A percentile compares a stretch with the other conserved stretches of the same genome.
These are phyloP conservation scores for Steinernema carpocapsae DNA, from an alignment of 2,888 invertebrate species.

Conservation along the genomic window DNA sequence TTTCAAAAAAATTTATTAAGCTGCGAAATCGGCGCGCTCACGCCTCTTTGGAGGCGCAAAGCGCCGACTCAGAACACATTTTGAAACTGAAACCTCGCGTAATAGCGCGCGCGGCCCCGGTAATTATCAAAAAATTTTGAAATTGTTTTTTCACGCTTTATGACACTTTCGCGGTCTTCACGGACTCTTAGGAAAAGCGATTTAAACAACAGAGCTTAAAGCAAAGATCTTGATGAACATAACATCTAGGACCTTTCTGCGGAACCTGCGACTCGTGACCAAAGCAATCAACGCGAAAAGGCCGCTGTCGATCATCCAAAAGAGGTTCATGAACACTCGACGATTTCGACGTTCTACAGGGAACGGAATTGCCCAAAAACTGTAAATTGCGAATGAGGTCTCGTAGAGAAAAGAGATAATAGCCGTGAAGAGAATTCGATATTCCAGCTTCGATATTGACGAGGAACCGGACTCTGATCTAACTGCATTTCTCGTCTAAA, in stretches of 20 bases:
- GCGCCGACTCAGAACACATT: too few species aligned
- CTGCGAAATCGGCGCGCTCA: too few species aligned
- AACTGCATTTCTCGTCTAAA: background rate
- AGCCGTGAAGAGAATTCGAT: background rate
- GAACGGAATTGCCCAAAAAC: constrained; percentile 3
- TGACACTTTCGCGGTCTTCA: too few species aligned
- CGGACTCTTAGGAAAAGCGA: too few species aligned
- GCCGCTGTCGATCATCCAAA: constrained; percentile 11
- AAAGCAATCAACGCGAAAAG: background rate
- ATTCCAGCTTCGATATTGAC: background rate
- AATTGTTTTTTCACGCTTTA: too few species aligned
- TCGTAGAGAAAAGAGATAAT: constrained; percentile 7
- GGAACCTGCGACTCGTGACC: background rate
- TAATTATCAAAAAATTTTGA: too few species aligned
- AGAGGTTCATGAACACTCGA: background rate
- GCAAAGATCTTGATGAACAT: background rate
- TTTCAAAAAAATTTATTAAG: too few species aligned
- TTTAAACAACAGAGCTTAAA: background rate
- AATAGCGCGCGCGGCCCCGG: too few species aligned
- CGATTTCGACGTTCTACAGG: background rate
- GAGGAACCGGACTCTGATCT: too few species aligned
- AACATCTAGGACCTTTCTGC: background rate
- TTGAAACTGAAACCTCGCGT: too few species aligned
- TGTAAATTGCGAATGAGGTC: background rate
- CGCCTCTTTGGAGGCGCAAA: too few species aligned